These are phyloP conservation scores for Eulemur coronatus DNA, from an alignment of 2,797 vertebrate species.

Conservation along the genomic window DNA sequence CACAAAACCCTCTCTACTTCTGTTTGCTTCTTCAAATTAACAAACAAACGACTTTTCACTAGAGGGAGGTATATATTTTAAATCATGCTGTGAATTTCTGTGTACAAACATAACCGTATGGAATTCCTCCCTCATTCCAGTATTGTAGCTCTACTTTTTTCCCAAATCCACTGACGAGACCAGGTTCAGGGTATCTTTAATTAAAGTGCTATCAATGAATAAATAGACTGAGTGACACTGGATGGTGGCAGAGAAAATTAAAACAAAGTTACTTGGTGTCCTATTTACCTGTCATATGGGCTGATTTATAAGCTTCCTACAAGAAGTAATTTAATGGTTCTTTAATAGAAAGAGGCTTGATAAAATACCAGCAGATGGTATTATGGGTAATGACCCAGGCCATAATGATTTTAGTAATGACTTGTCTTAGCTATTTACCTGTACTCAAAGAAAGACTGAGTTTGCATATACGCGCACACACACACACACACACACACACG, in stretches of 20 bases:
- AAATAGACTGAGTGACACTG: conserved; percentile 70
- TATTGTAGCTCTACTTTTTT: background rate
- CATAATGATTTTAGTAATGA: conserved; percentile 77
- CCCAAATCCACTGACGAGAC: conserved; percentile 45
- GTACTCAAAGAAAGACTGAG: conserved; percentile 70
- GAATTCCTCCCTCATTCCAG: conserved; percentile 37
- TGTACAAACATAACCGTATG: background rate
- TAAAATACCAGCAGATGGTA: conserved; percentile 78
- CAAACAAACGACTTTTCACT: conserved; percentile 27
- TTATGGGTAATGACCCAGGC: conserved; percentile 80
- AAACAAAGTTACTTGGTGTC: conserved; percentile 69
- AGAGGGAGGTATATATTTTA: conserved; percentile 3
- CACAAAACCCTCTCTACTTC: background rate
- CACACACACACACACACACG: background rate
- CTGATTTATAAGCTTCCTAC: conserved; percentile 77
- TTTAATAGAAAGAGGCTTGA: conserved; percentile 81
- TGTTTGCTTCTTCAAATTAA: conserved; percentile 40
- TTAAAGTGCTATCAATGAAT: conserved; percentile 68
- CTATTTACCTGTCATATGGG: conserved; percentile 71
- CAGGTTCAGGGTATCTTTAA: conserved; percentile 69
- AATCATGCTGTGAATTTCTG: conserved; percentile 21
- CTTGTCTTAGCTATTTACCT: conserved; percentile 80
- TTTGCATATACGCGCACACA: background rate
- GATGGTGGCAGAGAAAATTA: conserved; percentile 64
- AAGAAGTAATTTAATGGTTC: conserved; percentile 78